Base-by-base conservation (phyloP, 2,888 invertebrate genomes). In the Nematopogon swammerdamellus region DNA sequence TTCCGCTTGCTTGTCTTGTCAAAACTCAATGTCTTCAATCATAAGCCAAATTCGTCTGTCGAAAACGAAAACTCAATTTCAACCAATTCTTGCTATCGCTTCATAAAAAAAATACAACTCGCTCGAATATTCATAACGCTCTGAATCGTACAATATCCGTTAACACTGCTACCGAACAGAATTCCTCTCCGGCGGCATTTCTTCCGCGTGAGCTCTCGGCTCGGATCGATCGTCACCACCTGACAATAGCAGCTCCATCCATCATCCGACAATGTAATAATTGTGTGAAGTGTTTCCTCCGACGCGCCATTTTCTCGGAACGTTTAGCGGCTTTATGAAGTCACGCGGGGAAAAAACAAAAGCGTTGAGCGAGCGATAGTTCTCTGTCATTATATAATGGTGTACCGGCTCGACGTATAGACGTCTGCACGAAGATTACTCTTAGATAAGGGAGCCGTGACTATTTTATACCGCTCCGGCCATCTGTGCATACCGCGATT, bases 231-330 rank as follows among this genome's bases (percentile, higher is more conserved):
- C 45, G 44, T 49, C 49, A 29, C 45, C 60, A 70, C 68, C 70
- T 70, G 71, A 72, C 71, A 71, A 71, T 71, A 69, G 67, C 62
- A 58, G 36, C 29, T 61, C 67, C 73, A 79, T 77, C 76, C 75
- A 79, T 77, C 77, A 77, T 64, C 58, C 56, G 60, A 58, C 61
- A 62, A 62, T 62, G 60, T 59, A 58, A 55, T 60, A 63, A 61
- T 62, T 58, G 60, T 59, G 49, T 44, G 49, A 49, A 49, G 43
- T 44, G 44, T 43, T 48, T 19, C 45, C 44, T 19, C 45, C 44
- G 57, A 58, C 59, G 59, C 60, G 55, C 58, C 64, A 63, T 62
- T 60, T 63, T 65, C 65, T 66, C 59, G 64, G 61, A 63, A 62
- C 67, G 64, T 66, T 68, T 69, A 63, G 60, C 62, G 62, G 57